Percentiles rank a stretch among this genome's conserved stretches.
phyloP scores from a whole-genome alignment of 2,888 invertebrate genomes.

The Metellina segmentata region DNA sequence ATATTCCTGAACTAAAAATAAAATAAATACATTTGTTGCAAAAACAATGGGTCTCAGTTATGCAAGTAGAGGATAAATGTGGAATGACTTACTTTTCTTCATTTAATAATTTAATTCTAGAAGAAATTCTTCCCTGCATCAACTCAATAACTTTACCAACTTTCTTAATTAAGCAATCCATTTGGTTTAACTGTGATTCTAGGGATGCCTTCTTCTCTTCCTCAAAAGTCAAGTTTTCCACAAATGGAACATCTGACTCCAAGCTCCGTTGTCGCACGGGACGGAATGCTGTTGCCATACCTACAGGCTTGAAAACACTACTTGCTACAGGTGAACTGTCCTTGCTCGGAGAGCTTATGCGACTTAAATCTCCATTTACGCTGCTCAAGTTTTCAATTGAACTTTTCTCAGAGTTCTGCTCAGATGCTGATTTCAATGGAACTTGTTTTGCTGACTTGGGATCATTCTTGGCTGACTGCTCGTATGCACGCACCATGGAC shows the following conservation, averaged over 20 bases:
- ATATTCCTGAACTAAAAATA: not conserved
- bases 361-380: constrained; percentile 66
- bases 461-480: constrained; percentile 55
- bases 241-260: constrained; percentile 42
- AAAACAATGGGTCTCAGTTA: not conserved
- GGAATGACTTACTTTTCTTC: constrained; percentile 75
- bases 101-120: constrained; percentile 56
- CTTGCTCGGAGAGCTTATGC: constrained; percentile 62
- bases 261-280: constrained; percentile 62
- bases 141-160: constrained; percentile 67
- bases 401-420: constrained; percentile 63
- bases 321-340: constrained; percentile 54
- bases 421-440: constrained; percentile 41
- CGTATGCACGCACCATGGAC: constrained; percentile 69
- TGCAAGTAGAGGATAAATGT: not conserved
- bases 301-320: constrained; percentile 72
- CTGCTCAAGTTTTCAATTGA: constrained; percentile 70
- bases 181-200: constrained; percentile 57
- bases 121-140: constrained; percentile 58
- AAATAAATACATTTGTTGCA: not conserved
- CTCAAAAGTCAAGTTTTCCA: constrained; percentile 37
- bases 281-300: constrained; percentile 74
- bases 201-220: constrained; percentile 65
- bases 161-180: constrained; percentile 61
- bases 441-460: constrained; percentile 30